Percentiles rank a stretch among this genome's conserved stretches.
phyloP scores from a whole-genome alignment of 2,113 vertebrate species.

The Archilochus colubris region DNA sequence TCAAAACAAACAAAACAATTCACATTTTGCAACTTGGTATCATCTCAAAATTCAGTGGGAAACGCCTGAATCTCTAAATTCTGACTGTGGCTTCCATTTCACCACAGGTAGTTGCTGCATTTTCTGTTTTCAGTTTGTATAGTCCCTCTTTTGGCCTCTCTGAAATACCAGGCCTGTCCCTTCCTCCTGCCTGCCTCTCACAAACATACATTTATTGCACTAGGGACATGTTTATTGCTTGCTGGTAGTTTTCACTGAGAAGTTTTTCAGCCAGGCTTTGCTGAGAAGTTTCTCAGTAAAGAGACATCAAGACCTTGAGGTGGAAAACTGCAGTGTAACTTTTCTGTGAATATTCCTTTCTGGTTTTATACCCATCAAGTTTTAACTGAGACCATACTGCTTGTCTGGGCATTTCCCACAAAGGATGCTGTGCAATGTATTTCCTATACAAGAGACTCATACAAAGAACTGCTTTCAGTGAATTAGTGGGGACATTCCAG shows the following conservation, averaged over 20 bases:
- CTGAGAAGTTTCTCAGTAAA: neutral
- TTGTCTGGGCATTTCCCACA: neutral
- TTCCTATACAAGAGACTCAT: neutral
- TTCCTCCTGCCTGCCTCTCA: neutral
- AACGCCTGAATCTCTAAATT: rapidly evolving
- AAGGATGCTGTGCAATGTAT: neutral
- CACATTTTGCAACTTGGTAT: neutral
- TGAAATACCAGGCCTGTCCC: neutral
- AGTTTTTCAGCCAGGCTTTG: neutral
- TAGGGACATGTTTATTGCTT: neutral
- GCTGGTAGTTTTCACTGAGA: neutral
- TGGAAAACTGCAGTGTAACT: neutral
- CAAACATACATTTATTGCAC: neutral
- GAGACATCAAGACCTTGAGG: neutral
- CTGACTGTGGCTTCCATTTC: neutral
- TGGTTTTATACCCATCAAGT: neutral
- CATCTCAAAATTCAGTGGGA: neutral
- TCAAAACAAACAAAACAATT: neutral
- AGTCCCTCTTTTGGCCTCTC: neutral
- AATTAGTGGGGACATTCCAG: neutral
- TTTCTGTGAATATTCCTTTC: neutral
- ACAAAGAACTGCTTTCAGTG: neutral
- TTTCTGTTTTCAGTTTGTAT: neutral
- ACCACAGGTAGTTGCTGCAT: neutral
- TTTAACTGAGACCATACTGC: neutral